These are phyloP conservation scores for Tachina grossa DNA, from an alignment of 2,888 invertebrate species.

Conservation along the genomic window DNA sequence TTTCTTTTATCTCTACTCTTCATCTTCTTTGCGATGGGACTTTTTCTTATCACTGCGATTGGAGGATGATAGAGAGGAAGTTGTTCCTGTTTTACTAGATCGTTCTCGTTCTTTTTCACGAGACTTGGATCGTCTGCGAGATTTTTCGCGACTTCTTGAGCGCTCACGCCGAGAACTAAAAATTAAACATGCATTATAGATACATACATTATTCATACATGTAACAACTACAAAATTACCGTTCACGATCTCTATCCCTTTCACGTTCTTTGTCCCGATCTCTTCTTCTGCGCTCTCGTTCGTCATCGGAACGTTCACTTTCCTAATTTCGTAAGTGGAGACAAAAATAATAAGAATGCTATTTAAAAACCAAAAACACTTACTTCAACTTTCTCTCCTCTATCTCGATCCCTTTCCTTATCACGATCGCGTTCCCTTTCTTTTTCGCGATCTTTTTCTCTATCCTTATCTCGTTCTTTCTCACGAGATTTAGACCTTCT, in stretches of 20 bases:
- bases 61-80: conserved; percentile 73
- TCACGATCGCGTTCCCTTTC: conserved; percentile 84
- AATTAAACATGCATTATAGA: conserved; percentile 22
- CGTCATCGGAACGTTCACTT: conserved; percentile 75
- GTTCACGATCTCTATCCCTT: conserved; percentile 77
- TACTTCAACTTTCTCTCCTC: conserved; percentile 70
- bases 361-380: not conserved
- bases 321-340: conserved; percentile 67
- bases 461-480: conserved; percentile 76
- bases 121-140: conserved; percentile 86
- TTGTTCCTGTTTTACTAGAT: conserved; percentile 74
- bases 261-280: conserved; percentile 79
- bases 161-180: conserved; percentile 82
- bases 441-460: conserved; percentile 74
- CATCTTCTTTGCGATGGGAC: conserved; percentile 89
- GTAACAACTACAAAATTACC: conserved; percentile 69
- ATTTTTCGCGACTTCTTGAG: conserved; percentile 87
- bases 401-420: conserved; percentile 82
- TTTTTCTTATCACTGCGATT: conserved; percentile 86
- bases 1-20: conserved; percentile 84
- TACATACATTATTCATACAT: not conserved
- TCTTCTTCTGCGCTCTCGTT: conserved; percentile 77
- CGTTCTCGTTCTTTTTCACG: conserved; percentile 85
- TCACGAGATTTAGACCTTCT: conserved; percentile 86
- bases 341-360: not conserved